Base-by-base conservation (phyloP, 2,113 vertebrate species). In the Oncorhynchus clarkii region DNA sequence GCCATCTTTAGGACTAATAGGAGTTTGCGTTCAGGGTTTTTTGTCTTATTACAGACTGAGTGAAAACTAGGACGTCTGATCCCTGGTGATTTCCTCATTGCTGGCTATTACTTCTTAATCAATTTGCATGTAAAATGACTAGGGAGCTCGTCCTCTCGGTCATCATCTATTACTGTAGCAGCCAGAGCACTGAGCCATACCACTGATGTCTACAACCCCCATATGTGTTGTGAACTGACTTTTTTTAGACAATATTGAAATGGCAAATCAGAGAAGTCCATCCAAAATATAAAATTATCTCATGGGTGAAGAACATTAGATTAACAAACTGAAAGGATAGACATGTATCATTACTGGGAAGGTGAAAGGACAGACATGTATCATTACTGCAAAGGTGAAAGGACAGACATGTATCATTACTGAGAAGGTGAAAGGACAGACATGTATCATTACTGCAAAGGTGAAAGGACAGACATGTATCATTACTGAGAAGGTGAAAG, bases 41-140 rank as follows among this genome's bases (percentile, higher is more conserved):
- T 81, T 73, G 72, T 80, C 75, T 74, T 71, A 79, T 90, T 85
- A 82, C 80, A 45, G 80, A 84, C 74, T 29, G 16, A 73, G 67
- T 39, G 51, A 66, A 74, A 85, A 86, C 82, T 79, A 81, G 67
- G 80, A 76, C 82, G 84, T 70, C 62, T 39, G 80, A 80, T 84
- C 81, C 84, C 83, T 18, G 39, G 78, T 77, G 85, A 82, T 85
- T 84, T 88, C 51, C 74, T 65, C 78, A 14, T 78, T 71, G n/a
- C 66, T 26, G 62, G 77, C 86, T 80, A 85, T 89, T 83, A 80
- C 77, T 86, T 84, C 80, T 81, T 85, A 90, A 88, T 91, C 82
- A 85, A 88, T 91, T 87, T 90, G 82, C 80, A 85, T 89, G 83
- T 87, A 70, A 85, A 85, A 87, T 90, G 82, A 86, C 78, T 86